A percentile compares a stretch with the other conserved stretches of the same genome.
phyloP scores from a whole-genome alignment of 2,113 vertebrate genomes.

The Empidonax alnorum region DNA sequence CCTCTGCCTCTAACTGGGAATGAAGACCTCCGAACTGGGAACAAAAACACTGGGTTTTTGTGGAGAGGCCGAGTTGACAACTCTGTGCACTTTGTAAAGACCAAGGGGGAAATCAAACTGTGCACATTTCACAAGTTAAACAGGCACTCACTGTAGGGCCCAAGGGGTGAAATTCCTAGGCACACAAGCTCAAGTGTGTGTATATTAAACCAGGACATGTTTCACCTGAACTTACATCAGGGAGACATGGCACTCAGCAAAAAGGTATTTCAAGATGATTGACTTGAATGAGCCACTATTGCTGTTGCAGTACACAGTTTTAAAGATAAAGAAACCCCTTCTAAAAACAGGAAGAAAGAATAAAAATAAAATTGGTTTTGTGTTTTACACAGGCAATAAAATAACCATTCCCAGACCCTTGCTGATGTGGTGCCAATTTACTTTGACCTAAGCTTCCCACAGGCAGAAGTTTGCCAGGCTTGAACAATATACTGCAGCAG shows the following conservation, averaged over 20 bases:
- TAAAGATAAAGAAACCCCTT: neutral
- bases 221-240: neutral
- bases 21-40: neutral
- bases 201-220: neutral
- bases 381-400: neutral
- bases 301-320: neutral
- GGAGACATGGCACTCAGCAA: neutral
- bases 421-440: neutral
- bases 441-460: neutral
- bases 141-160: neutral
- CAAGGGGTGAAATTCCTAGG: neutral
- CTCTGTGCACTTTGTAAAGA: neutral
- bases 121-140: neutral
- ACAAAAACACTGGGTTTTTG: neutral
- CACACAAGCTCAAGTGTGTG: neutral
- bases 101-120: neutral
- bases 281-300: neutral
- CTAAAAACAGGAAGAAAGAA: neutral
- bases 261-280: neutral
- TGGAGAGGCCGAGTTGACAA: neutral
- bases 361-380: neutral
- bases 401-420: neutral
- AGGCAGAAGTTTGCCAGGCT: neutral
- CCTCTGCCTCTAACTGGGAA: neutral
- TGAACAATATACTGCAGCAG: neutral